phyloP scores from a whole-genome alignment of 2,797 vertebrate genomes.

The Coregonus sp. region DNA sequence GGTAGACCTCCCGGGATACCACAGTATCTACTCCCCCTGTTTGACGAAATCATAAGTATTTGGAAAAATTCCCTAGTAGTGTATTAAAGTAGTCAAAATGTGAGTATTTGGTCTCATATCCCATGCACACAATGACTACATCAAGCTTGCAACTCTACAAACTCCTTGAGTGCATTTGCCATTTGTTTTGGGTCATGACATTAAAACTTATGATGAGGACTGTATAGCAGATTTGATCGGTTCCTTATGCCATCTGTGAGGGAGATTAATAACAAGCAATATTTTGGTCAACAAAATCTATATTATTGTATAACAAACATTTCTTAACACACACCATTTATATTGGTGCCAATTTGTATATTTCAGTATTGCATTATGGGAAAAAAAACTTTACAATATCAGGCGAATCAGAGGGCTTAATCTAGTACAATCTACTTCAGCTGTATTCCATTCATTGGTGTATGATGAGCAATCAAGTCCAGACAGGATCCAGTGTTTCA shows the following conservation, averaged over 20 bases:
- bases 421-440: slow-evolving; percentile 43
- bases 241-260: no score
- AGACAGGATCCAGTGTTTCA: slow-evolving; percentile 59
- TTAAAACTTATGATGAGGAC: not conserved
- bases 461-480: slow-evolving; percentile 65
- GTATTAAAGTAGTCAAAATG: no score
- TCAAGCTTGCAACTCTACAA: not conserved
- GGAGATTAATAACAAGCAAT: no score
- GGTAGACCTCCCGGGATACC: no score
- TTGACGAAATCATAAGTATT: no score
- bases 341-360: not conserved
- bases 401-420: slow-evolving; percentile 37
- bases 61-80: no score
- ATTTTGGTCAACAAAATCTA: no score
- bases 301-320: no score
- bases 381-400: slow-evolving; percentile 4
- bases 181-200: no score
- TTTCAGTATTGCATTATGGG: slow-evolving; percentile 16
- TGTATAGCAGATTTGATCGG: not conserved
- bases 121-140: not conserved
- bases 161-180: no score
- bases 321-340: not conserved
- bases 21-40: no score
- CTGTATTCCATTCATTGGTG: slow-evolving; percentile 32
- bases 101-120: not conserved